Evolutionary conservation across 2,797 vertebrate species (phyloP).

Genomic region (Molossus alvarezi): DNA sequence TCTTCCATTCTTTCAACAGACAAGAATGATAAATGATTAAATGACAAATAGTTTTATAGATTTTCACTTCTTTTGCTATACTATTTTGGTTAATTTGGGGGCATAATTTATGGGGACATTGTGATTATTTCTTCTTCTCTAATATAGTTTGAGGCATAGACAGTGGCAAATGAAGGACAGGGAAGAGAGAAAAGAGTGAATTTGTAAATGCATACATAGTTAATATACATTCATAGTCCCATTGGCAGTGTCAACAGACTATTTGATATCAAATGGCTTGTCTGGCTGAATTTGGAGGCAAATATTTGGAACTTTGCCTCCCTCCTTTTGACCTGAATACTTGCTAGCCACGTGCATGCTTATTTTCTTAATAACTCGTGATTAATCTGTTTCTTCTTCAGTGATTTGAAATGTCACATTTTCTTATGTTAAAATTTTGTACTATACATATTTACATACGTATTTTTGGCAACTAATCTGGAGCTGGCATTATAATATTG

Average conservation of each 20-base stretch:
- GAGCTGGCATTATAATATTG: neutral
- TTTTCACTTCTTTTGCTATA: neutral
- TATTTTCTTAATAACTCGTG: constrained; percentile 6
- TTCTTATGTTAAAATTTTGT: constrained; percentile 31
- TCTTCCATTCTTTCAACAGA: constrained; percentile 26
- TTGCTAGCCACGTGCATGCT: neutral
- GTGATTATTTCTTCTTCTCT: neutral
- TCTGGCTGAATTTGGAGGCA: neutral
- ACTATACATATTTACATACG: neutral
- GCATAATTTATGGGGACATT: neutral
- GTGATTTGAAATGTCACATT: constrained; percentile 41
- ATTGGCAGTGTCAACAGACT: neutral
- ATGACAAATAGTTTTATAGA: neutral
- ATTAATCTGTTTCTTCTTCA: neutral
- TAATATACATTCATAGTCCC: neutral
- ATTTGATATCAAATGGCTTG: neutral
- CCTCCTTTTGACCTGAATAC: neutral
- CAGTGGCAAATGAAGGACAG: neutral
- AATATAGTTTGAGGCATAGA: neutral
- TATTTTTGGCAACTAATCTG: neutral
- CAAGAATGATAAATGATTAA: neutral
- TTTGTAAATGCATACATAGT: neutral
- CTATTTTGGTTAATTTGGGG: neutral
- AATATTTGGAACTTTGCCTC: neutral
- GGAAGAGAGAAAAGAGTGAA: neutral